These are phyloP conservation scores for Scarus forsteni DNA, from an alignment of 2,797 vertebrate species.

Conservation along the genomic window DNA sequence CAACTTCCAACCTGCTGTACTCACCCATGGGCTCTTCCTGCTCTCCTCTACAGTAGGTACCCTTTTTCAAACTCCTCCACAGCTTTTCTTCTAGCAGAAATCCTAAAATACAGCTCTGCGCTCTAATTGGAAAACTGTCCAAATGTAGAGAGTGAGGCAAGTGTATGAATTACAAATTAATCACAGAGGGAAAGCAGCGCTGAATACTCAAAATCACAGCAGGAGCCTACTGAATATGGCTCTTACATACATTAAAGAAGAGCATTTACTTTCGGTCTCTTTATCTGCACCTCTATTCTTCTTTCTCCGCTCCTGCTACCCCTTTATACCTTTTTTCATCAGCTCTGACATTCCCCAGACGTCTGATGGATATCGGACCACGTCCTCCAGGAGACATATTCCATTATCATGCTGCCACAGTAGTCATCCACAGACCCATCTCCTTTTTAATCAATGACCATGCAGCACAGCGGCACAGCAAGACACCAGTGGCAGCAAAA, in stretches of 20 bases:
- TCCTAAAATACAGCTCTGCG: slow-evolving; percentile 36
- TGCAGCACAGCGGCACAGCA: slow-evolving; percentile 63
- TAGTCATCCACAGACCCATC: slow-evolving; percentile 65
- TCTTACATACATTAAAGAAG: slow-evolving; percentile 37
- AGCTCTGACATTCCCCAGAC: slow-evolving; percentile 66
- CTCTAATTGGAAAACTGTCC: slow-evolving; percentile 44
- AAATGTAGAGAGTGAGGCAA: slow-evolving; percentile 39
- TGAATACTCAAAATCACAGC: slow-evolving; percentile 32
- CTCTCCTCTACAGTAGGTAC: slow-evolving; percentile 32
- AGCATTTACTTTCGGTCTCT: slow-evolving; percentile 51
- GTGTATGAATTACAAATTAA: slow-evolving; percentile 44
- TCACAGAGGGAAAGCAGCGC: slow-evolving; percentile 16
- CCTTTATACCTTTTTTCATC: slow-evolving; percentile 40
- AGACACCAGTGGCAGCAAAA: slow-evolving; percentile 25
- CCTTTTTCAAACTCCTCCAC: slow-evolving; percentile 38
- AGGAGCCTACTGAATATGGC: slow-evolving; percentile 47
- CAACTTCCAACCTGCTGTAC: slow-evolving; percentile 34
- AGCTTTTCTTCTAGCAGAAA: not conserved
- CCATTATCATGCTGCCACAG: slow-evolving; percentile 75
- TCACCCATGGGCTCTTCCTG: slow-evolving; percentile 30
- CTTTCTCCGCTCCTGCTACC: slow-evolving; percentile 7
- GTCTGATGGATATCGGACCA: slow-evolving; percentile 70
- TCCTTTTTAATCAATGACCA: slow-evolving; percentile 73
- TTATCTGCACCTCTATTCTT: slow-evolving; percentile 5
- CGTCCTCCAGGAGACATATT: slow-evolving; percentile 78